These are phyloP conservation scores for Numenius arquata DNA, from an alignment of 2,113 vertebrate species.

Conservation along the genomic window DNA sequence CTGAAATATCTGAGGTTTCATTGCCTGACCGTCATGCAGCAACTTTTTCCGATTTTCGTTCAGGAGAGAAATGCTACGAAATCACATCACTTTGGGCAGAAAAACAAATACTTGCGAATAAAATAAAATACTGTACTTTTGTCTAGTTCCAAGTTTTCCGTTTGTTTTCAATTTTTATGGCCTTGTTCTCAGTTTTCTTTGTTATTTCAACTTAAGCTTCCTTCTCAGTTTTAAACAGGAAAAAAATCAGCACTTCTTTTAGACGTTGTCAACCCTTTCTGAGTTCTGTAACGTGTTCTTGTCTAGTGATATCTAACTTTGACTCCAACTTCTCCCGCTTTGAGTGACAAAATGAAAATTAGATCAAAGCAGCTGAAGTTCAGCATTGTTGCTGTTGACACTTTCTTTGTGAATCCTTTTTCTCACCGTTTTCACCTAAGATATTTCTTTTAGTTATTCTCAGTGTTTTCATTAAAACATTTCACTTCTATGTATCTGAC, in stretches of 20 bases:
- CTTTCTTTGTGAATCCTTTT: neutral
- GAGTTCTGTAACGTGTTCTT: neutral
- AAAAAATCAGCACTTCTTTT: neutral
- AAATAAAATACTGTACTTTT: neutral
- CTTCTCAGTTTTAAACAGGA: neutral
- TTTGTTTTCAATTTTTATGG: neutral
- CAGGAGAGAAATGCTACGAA: neutral
- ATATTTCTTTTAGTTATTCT: neutral
- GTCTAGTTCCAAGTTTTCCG: neutral
- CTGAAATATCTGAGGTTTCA: neutral
- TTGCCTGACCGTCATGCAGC: neutral
- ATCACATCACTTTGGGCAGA: neutral
- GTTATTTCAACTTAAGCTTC: neutral
- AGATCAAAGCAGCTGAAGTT: neutral
- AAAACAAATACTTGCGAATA: neutral
- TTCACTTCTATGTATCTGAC: neutral
- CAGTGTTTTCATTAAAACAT: neutral
- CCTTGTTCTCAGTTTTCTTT: neutral
- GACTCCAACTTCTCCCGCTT: neutral
- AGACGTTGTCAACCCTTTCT: neutral
- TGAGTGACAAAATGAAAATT: constrained; percentile 27
- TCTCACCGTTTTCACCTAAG: neutral
- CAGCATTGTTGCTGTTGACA: neutral
- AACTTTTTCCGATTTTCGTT: neutral
- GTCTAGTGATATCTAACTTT: neutral